Evolutionary conservation across 2,888 invertebrate species (phyloP), one percentile per base, ranked within the genome.

Genomic region (Panzeria rudis): DNA sequence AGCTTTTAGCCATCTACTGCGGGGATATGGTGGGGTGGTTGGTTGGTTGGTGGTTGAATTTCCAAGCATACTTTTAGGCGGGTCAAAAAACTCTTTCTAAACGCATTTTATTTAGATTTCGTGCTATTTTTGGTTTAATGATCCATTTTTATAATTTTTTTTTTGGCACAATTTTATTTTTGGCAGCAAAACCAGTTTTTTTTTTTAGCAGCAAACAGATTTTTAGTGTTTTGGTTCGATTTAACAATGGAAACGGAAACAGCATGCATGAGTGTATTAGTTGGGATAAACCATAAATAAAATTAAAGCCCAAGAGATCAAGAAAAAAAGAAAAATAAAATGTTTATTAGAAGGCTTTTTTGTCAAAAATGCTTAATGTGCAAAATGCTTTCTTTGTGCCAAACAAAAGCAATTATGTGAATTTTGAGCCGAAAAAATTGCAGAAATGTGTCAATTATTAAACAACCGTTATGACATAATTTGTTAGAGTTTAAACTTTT

Each of bases 91-190:
- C n/a, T 38, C 41, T 11, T 69, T 35, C n/a, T 35, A 41, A 64
- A 56, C 44, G 5, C 41, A 0, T 56, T 66, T 56, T 77, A 71
- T 56, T 83, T 66, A 13, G 59, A 68, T 47, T 61, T 54, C 62
- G n/a, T 69, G 76, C 82, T 76, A 76, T 71, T 69, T 75, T 54
- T 47, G 29, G 59, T 52, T 68, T 41, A 50, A 73, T 75, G 35
- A 47, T 80, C 54, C 79, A 72, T 61, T 62, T 52, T 25, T 62
- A 38, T 61, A 20, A 7, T 41, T 41, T 64, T 62, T 64, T 62
- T 62, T 69, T 54, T 50, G 52, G 52, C 61, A 62, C 69, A 71
- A 64, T 50, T 56, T 35, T 32, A 32, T 38, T 52, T 59, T 56
- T 25, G 20, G 59, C 59, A 59, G 72, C 72, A 78, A 52, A 78